Base-by-base conservation (phyloP, 2,113 vertebrate genomes). In the Myotis brandtii region DNA sequence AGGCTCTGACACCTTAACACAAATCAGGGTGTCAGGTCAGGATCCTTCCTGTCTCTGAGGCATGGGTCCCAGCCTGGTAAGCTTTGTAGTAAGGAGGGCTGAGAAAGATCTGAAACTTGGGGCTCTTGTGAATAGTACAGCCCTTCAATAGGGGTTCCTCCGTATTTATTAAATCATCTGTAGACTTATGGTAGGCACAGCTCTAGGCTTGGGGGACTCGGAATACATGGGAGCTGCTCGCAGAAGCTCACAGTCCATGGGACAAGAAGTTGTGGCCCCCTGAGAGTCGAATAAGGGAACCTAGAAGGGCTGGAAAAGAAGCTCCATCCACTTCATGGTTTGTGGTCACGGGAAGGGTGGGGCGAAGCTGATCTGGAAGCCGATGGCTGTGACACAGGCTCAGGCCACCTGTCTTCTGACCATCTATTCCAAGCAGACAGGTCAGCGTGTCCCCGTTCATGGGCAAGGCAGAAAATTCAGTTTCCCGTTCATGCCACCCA, bases 331-430 rank as follows among this genome's bases (percentile, higher is more conserved):
- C 23, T 12, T 12, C 25, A 13, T 10, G 9, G n/a, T 62, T 69
- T 64, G 46, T 64, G 46, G 32, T 56, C 27, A 25, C 12, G 4
- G 16, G 2, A 46, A 20, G 25, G 40, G n/a, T 3, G 3, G 27
- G 37, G 30, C 83, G n/a, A 46, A 94, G 69, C 89, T 83, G 43
- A 34, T 56, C 37, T 52, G 37, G 77, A 32, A 30, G 2, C 40
- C 0, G 1, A 23, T 12, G 25, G 25, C 27, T 13, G 1, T 32
- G 50, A 56, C 21, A 13, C 3, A 3, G 32, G 43, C 56, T 40
- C 76, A 23, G 25, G 80, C 34, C 80, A 40, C 91, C 85, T 77
- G 88, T 77, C 50, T 40, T 48, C 32, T 10, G 50, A 50, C 40
- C 0, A 4, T 17, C 69, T 73, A 34, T 72, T 48, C 50, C 34